Evolutionary conservation across 2,888 invertebrate genomes (phyloP), one percentile per base, ranked within the genome.

Genomic region (Anticlea derivata): DNA sequence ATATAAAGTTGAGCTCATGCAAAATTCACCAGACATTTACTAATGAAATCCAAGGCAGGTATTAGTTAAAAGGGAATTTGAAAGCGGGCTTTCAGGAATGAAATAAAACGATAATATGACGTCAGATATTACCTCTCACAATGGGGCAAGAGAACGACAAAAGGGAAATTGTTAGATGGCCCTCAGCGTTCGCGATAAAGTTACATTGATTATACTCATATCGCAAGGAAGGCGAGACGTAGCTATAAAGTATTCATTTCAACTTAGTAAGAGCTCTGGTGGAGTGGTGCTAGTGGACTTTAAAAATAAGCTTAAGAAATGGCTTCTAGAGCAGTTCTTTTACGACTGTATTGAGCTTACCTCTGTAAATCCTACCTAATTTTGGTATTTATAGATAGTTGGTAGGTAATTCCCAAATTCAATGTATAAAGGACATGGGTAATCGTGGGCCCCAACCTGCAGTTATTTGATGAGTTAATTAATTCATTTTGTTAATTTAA

Each of bases 41-140:
- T 75, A 74, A 78, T 73, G 68, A 77, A 78, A 79, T 72, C 68
- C 59, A 58, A 74, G 68, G 70, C 70, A 75, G 73, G 73, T 77
- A 57, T 75, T 71, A 76, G 73, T 75, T 69, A 72, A 80, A 83
- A 78, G 80, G 64, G 76, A 84, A 79, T 83, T 78, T 81, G 73
- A 78, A 77, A 80, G 77, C 77, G 65, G 66, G 68, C 68, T 64
- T 65, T 62, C 64, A 73, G 79, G 82, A 80, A 83, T 73, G 80
- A 84, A 83, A 86, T 84, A 82, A 86, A 82, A 86, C 73, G 80
- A 76, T 80, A 83, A 81, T 85, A 86, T 78, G 80, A 82, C 72
- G 67, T 69, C 68, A 76, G 78, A 77, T 72, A 79, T 81, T 75
- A 81, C 77, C 66, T 73, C 70, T 74, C 60, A 86, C 84, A 88